Base-by-base conservation (phyloP, 2,888 invertebrate genomes). In the Ichneumoninae sp. region DNA sequence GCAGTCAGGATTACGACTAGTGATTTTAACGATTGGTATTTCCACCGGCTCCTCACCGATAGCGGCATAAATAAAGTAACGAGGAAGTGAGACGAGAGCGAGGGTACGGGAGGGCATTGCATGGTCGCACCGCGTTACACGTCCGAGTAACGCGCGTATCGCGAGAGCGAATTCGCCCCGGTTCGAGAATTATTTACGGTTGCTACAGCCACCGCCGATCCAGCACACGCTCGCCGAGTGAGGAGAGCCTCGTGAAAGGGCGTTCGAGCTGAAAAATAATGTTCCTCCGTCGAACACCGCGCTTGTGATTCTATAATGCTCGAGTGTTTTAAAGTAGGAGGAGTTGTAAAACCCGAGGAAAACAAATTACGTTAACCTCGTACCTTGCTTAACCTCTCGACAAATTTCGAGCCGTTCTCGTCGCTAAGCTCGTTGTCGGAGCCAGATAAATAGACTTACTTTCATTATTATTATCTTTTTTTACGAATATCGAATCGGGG, bases 21-120 rank as follows among this genome's bases (percentile, higher is more conserved):
- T 79, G 79, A 83, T 85, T 81, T 84, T 71, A 86, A 86, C 84
- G 78, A 54, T 71, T 71, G 60, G 72, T 69, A 72, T 80, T 71
- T 80, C 40, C 72, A 57, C 36, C 13, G 60, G 44, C 26, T 13
- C 75, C 77, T 71, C 77, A 60, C 60, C 62, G 75, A 66, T 62
- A 33, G 71, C 76, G 50, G 70, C 78, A 80, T 80, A 80, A 86
- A 82, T 82, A 80, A 62, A 62, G 30, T 33, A 47, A 13, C 70
- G 69, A 13, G 80, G 70, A 52, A 77, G 52, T 69, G 72, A 82
- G 62, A 72, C 60, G 80, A 80, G 72, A 68, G 44, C 66, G 68
- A 70, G 77, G 79, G 74, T 57, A 54, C 22, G 22, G 54, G 54
- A 22, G 22, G 19, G 8, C 22, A 19, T 68, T 26, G 60, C 44